Evolutionary conservation across 2,797 vertebrate genomes (phyloP).

Genomic region (Caiman crocodilus): DNA sequence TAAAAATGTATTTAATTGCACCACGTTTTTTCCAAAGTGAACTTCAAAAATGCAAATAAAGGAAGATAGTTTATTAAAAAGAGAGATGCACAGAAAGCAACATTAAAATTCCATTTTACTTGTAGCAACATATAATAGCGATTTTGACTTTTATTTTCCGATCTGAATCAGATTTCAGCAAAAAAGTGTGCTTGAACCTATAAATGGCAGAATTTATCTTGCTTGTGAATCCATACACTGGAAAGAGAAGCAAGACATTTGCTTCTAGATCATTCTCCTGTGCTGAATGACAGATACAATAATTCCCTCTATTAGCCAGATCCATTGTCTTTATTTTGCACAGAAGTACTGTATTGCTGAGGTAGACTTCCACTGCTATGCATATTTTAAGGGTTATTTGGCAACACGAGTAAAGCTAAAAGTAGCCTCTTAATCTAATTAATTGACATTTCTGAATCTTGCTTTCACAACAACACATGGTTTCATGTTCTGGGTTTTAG

Average conservation of each 20-base stretch:
- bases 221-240: conserved; percentile 71
- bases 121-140: conserved; percentile 69
- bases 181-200: conserved; percentile 56
- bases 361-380: conserved; percentile 83
- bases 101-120: conserved; percentile 77
- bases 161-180: conserved; percentile 71
- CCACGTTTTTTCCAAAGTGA: conserved; percentile 67
- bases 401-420: conserved; percentile 87
- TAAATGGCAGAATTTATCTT: conserved; percentile 76
- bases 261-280: conserved; percentile 79
- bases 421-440: conserved; percentile 92
- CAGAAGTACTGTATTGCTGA: conserved; percentile 79
- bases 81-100: conserved; percentile 57
- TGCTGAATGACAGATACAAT: conserved; percentile 81
- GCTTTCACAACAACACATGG: conserved; percentile 91
- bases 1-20: conserved; percentile 81
- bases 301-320: conserved; percentile 80
- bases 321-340: conserved; percentile 80
- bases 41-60: conserved; percentile 80
- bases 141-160: conserved; percentile 73
- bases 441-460: conserved; percentile 90
- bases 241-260: conserved; percentile 74
- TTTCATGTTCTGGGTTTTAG: conserved; percentile 91
- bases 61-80: conserved; percentile 49
- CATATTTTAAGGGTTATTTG: conserved; percentile 90